A percentile compares a stretch with the other conserved stretches of the same genome.
Evolutionary conservation across 2,888 invertebrate genomes (phyloP).

Genomic region (Gandaritis pyraliata): DNA sequence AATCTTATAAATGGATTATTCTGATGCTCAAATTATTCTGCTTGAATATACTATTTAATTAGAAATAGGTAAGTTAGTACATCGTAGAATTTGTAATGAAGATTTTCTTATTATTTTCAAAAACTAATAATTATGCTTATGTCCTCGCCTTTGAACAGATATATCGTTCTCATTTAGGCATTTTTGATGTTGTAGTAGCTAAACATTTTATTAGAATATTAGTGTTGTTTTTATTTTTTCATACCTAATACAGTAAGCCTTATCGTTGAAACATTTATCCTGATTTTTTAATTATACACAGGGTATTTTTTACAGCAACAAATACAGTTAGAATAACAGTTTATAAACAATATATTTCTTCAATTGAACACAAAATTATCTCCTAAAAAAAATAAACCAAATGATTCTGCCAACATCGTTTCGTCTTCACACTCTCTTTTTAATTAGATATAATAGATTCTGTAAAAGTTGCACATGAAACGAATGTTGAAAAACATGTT

Average conservation of each 20-base stretch:
- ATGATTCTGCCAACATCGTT: background rate
- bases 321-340: background rate
- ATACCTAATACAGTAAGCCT: background rate
- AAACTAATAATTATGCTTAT: constrained; percentile 60
- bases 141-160: constrained; percentile 59
- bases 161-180: constrained; percentile 27
- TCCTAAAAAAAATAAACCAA: too few species aligned
- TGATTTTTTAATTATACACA: background rate
- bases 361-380: too few species aligned
- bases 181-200: constrained; percentile 22
- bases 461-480: too few species aligned
- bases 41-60: constrained; percentile 61
- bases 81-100: constrained; percentile 57
- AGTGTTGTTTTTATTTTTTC: constrained; percentile 16
- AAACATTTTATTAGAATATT: constrained; percentile 19
- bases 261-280: background rate
- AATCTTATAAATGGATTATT: constrained; percentile 53
- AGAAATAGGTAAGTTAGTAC: constrained; percentile 42
- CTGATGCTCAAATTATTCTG: constrained; percentile 80
- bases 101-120: background rate
- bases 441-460: too few species aligned
- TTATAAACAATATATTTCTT: too few species aligned
- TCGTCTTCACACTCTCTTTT: too few species aligned
- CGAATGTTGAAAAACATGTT: too few species aligned
- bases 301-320: constrained; percentile 11